Evolutionary conservation across 2,888 invertebrate genomes (phyloP), one percentile per base, ranked within the genome.

Genomic region (Thecocarcelia acutangulata): DNA sequence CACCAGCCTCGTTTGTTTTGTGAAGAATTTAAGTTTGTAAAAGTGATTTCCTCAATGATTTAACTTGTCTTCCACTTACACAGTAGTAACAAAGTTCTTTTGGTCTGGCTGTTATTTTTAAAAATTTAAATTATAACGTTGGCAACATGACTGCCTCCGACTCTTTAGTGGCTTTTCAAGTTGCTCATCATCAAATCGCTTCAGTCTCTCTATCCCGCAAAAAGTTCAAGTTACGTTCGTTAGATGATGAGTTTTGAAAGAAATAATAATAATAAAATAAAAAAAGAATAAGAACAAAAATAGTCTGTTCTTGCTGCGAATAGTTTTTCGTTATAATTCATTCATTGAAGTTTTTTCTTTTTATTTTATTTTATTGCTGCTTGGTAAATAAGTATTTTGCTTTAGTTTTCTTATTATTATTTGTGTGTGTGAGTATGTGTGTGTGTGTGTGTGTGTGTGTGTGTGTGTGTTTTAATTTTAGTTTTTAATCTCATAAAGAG

Each of bases 401-500:
- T 42, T 21, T 17, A 33, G 28, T 69, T 50, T 70, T 58, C 9
- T 48, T 59, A 15, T 40, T 6, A 15, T 24, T 63, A 13, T 8
- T 68, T 56, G 19, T 44, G n/a, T n/a, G n/a, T n/a, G n/a, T n/a
- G n/a, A n/a, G n/a, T n/a, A n/a, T n/a, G n/a, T n/a, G n/a, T n/a
- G n/a, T n/a, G n/a, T n/a, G n/a, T n/a, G n/a, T n/a, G n/a, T n/a
- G n/a, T n/a, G n/a, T n/a, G n/a, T n/a, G n/a, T n/a, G n/a, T n/a
- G n/a, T n/a, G n/a, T n/a, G n/a, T n/a, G n/a, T n/a, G n/a, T 69
- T 56, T 63, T 50, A 4, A 11, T 21, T 46, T 50, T 59, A 40
- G 66, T 21, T 80, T 70, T 68, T 77, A 76, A 81, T 81, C 72
- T 52, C 8, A 79, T 79, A 73, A 66, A 59, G 52, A 54, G 46